phyloP scores from a whole-genome alignment of 2,113 vertebrate genomes.

The Pelusios castaneus region DNA sequence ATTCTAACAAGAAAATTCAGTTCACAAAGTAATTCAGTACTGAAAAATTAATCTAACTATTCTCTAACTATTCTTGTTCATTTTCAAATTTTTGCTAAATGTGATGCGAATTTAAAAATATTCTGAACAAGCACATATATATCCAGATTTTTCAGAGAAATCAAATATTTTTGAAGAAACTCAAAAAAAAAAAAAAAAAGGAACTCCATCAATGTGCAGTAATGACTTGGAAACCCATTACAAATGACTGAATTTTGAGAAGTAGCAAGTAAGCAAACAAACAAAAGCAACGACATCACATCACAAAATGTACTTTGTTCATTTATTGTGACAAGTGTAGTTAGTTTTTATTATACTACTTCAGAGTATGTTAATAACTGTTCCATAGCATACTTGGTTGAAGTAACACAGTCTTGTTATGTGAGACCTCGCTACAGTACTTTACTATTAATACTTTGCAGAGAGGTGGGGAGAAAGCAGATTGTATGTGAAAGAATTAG shows the following conservation, averaged over 20 bases:
- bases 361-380: slow-evolving; percentile 46
- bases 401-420: slow-evolving; percentile 51
- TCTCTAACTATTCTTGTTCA: slow-evolving; percentile 57
- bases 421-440: slow-evolving; percentile 44
- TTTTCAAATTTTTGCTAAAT: slow-evolving; percentile 60
- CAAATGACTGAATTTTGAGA: slow-evolving; percentile 54
- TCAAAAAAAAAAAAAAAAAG: slow-evolving; percentile 65
- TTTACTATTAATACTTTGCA: slow-evolving; percentile 49
- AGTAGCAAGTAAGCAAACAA: slow-evolving; percentile 61
- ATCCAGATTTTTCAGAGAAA: slow-evolving; percentile 61
- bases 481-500: background rate
- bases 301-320: slow-evolving; percentile 66
- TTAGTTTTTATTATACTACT: slow-evolving; percentile 44
- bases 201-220: slow-evolving; percentile 66
- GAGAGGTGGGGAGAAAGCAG: slow-evolving; percentile 50
- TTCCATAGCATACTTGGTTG: slow-evolving; percentile 56
- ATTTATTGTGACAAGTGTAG: slow-evolving; percentile 65
- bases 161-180: slow-evolving; percentile 36
- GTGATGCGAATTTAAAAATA: slow-evolving; percentile 65
- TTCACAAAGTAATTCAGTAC: slow-evolving; percentile 58
- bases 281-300: slow-evolving; percentile 67
- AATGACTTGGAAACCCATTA: slow-evolving; percentile 51
- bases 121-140: slow-evolving; percentile 31
- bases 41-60: slow-evolving; percentile 68
- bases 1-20: slow-evolving; percentile 58